Evolutionary conservation across 2,888 invertebrate genomes (phyloP).

Genomic region (Mechanitis messenoides): DNA sequence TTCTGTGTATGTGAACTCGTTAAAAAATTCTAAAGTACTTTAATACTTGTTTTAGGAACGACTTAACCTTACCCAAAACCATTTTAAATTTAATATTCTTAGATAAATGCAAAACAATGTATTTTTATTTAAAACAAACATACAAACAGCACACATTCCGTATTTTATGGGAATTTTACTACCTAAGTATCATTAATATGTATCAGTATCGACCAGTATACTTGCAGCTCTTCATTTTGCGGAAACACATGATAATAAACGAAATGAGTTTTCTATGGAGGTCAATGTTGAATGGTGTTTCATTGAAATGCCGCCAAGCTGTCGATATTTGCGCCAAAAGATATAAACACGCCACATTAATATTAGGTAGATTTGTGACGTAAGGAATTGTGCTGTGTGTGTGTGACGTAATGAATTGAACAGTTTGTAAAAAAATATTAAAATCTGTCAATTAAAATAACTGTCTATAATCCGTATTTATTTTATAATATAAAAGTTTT

Average conservation of each 20-base stretch:
- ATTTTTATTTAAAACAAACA: constrained; percentile 3
- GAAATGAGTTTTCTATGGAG: constrained; percentile 14
- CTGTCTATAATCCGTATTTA: no score
- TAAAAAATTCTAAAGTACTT: no score
- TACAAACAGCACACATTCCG: constrained; percentile 4
- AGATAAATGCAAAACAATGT: background rate
- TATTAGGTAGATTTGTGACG: constrained; percentile 28
- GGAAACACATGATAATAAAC: constrained; percentile 5
- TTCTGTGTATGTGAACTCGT: no score
- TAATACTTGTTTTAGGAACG: no score
- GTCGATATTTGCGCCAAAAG: constrained; percentile 35
- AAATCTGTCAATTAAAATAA: no score
- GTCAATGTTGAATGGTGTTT: constrained; percentile 22
- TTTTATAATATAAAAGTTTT: no score
- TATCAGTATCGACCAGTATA: constrained; percentile 15
- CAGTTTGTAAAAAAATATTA: background rate
- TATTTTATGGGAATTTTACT: constrained; percentile 13
- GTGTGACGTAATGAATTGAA: background rate
- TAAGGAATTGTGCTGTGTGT: constrained; percentile 16
- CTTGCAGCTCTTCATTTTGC: constrained; percentile 4
- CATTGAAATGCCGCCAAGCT: constrained; percentile 37
- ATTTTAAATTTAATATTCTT: no score
- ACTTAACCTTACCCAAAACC: no score
- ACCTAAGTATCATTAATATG: constrained; percentile 14
- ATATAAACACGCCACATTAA: constrained; percentile 33